Evolutionary conservation across 2,797 vertebrate species (phyloP).

Genomic region (Crenichthys baileyi): DNA sequence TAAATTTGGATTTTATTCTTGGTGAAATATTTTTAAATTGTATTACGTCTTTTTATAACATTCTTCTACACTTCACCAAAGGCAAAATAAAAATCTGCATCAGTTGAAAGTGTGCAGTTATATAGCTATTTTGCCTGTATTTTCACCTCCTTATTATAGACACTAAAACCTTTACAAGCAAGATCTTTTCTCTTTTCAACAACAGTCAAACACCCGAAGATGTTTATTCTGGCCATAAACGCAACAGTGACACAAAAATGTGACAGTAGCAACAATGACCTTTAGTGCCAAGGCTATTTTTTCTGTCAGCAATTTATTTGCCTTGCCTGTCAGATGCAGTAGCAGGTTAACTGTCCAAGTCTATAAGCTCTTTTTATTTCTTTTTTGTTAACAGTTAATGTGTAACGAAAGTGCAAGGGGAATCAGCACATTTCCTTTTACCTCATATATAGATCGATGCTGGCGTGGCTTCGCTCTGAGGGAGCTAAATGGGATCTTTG

Average conservation of each 20-base stretch:
- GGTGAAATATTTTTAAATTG: background rate
- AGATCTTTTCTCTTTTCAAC: constrained; percentile 7
- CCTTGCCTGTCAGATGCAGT: constrained; percentile 71
- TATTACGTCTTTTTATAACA: background rate
- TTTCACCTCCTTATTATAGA: constrained; percentile 5
- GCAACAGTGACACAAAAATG: constrained; percentile 55
- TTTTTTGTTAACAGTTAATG: constrained; percentile 80
- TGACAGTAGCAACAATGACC: constrained; percentile 71
- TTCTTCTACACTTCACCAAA: background rate
- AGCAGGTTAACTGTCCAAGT: constrained; percentile 78
- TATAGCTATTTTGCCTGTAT: background rate
- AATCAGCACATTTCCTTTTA: constrained; percentile 83
- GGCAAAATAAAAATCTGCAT: background rate
- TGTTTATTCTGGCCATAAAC: constrained; percentile 69
- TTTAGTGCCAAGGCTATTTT: constrained; percentile 75
- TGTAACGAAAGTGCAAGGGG: constrained; percentile 72
- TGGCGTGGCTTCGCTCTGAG: constrained; percentile 48
- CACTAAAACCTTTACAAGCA: constrained; percentile 14
- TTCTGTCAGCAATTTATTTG: constrained; percentile 76
- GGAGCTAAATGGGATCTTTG: constrained; percentile 77
- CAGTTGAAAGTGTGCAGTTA: background rate
- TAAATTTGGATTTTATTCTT: background rate
- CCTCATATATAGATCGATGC: constrained; percentile 73
- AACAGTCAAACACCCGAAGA: constrained; percentile 1
- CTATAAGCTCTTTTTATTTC: constrained; percentile 76